Base-by-base conservation (phyloP, 2,113 vertebrate species). In the Blennius ocellaris region DNA sequence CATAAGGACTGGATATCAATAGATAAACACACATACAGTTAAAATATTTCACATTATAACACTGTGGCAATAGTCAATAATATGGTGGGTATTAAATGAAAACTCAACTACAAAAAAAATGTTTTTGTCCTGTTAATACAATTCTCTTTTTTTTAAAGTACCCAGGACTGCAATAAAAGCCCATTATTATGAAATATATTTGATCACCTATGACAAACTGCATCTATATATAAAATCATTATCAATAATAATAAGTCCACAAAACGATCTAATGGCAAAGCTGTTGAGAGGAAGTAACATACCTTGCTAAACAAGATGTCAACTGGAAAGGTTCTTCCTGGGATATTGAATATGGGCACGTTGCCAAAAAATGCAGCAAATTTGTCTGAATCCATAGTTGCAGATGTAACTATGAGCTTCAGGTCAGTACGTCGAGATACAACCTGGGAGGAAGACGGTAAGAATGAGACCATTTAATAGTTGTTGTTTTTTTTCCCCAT, bases 291-390 rank as follows among this genome's bases (percentile, higher is more conserved):
- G 70, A 57, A 45, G 5, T 63, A 40, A 64, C 63, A 48, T 92
- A 98, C 98, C 96, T 99, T 99, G 92, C 97, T 99, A 83, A 99
- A 99, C 85, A 99, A 93, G 78, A 99, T 94, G 76, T 99, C 98
- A 6, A 99, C 98, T 11, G 98, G 98, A 82, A 99, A 99, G 0
- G 97, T 99, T 56, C 98, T 95, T 14, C 98, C 97, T 56, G 97
- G 98, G 90, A 99, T 99, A 86, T 99, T 92, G 78, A 99, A 99
- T 78, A 99, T 97, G 15, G 97, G 98, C 64, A 99, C 97, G 0
- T 99, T 99, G 55, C 98, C 97, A 64, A 99, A 99, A 84, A 99
- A 99, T 6, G 96, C 85, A 1, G 98, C 97, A 93, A 99, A 99
- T 54, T 99, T 99, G 17, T 98, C 98, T 0, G 98, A 96, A 84